These are phyloP conservation scores for Artemia franciscana DNA, from an alignment of 1,140 invertebrate species.

Conservation along the genomic window DNA sequence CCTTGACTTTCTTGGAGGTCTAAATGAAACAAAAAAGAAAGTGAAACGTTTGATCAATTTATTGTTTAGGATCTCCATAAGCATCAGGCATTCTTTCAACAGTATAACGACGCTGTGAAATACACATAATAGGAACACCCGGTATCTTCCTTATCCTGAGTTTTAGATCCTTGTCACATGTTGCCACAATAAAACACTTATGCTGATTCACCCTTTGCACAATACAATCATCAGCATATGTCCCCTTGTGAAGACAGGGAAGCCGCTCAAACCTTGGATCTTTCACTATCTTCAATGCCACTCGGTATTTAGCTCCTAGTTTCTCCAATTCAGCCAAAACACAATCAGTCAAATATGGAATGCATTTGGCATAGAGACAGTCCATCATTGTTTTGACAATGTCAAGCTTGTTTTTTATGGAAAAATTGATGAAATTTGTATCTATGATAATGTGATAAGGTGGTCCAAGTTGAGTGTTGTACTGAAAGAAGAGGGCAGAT, in stretches of 20 bases:
- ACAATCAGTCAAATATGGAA: slow-evolving; percentile 95
- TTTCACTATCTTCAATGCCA: slow-evolving; percentile 87
- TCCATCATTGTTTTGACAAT: slow-evolving; percentile 96
- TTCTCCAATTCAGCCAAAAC: slow-evolving; percentile 97
- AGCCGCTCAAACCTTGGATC: slow-evolving; percentile 82
- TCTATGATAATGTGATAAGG: slow-evolving; percentile 92
- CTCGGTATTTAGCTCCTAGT: slow-evolving; percentile 77
- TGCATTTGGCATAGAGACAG: slow-evolving; percentile 94
- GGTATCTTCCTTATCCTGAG: slow-evolving; percentile 90
- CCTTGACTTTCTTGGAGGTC: no score
- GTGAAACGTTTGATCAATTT: no score
- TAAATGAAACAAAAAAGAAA: no score
- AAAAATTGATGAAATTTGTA: slow-evolving; percentile 98
- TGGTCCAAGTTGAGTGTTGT: slow-evolving; percentile 95
- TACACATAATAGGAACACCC: slow-evolving; percentile 96
- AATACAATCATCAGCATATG: slow-evolving; percentile 97
- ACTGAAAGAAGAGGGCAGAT: slow-evolving; percentile 86
- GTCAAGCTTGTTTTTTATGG: slow-evolving; percentile 94
- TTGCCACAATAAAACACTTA: slow-evolving; percentile 98
- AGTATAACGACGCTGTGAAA: slow-evolving; percentile 72
- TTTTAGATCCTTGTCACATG: slow-evolving; percentile 94
- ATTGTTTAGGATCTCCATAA: slow-evolving; percentile 54
- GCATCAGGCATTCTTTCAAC: slow-evolving; percentile 98
- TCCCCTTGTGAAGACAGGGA: slow-evolving; percentile 87
- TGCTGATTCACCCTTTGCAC: slow-evolving; percentile 90